phyloP scores from a whole-genome alignment of 2,797 vertebrate species.

The Rhadinocentrus ornatus region DNA sequence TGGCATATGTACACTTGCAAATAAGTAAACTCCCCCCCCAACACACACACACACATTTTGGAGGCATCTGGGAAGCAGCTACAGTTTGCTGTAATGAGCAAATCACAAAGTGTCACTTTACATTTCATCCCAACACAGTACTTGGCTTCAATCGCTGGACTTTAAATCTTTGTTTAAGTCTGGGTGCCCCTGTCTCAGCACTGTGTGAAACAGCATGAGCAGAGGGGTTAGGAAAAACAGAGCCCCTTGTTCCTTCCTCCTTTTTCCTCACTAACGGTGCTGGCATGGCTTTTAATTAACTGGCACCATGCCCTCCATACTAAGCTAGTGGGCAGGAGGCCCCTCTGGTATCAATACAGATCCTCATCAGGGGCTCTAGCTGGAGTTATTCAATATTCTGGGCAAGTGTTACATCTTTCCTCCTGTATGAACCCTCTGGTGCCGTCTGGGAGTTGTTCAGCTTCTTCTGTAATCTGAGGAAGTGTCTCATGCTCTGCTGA shows the following conservation, averaged over 20 bases:
- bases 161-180: neutral
- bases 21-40: no score
- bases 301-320: constrained; percentile 65
- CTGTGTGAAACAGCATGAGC: constrained; percentile 37
- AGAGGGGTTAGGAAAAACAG: constrained; percentile 63
- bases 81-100: neutral
- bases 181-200: constrained; percentile 14
- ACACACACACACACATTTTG: no score
- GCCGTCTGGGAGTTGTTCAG: constrained; percentile 20
- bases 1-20: neutral
- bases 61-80: neutral
- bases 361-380: constrained; percentile 64
- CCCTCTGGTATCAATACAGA: constrained; percentile 59
- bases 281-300: constrained; percentile 76
- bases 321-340: constrained; percentile 64
- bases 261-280: constrained; percentile 56
- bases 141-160: no score
- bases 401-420: constrained; percentile 36
- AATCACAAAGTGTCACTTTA: neutral
- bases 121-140: neutral
- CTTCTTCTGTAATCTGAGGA: constrained; percentile 31
- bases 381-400: constrained; percentile 46
- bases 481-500: constrained; percentile 17
- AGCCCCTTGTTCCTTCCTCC: constrained; percentile 66
- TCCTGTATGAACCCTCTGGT: constrained; percentile 33